phyloP scores from a whole-genome alignment of 2,113 vertebrate genomes.

The Datnioides undecimradiatus region DNA sequence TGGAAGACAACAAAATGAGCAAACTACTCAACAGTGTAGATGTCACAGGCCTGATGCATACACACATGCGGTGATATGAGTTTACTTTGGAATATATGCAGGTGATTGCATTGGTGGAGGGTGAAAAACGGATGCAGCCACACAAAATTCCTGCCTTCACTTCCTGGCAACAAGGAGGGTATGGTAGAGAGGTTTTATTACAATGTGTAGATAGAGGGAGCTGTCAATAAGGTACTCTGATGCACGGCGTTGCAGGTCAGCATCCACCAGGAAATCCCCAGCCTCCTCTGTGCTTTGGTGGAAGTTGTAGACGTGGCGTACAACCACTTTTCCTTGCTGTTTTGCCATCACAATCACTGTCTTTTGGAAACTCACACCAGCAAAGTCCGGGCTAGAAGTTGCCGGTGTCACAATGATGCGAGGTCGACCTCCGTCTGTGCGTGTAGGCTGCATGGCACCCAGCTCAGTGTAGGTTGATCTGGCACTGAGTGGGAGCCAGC shows the following conservation, averaged over 20 bases:
- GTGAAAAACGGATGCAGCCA: constrained; percentile 23
- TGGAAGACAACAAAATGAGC: constrained; percentile 64
- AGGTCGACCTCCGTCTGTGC: constrained; percentile 88
- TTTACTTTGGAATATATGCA: constrained; percentile 56
- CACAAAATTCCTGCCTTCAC: constrained; percentile 74
- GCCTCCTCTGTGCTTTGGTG: constrained; percentile 97
- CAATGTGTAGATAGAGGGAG: constrained; percentile 94
- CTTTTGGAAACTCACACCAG: constrained; percentile 96
- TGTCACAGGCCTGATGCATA: constrained; percentile 44
- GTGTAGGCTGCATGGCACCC: constrained; percentile 87
- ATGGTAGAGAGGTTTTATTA: constrained; percentile 96
- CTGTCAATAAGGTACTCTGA: constrained; percentile 98
- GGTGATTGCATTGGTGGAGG: constrained; percentile 49
- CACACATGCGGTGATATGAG: constrained; percentile 66
- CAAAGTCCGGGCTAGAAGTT: constrained; percentile 91
- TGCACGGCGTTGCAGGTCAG: constrained; percentile 92
- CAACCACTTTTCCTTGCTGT: constrained; percentile 92
- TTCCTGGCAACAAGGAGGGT: constrained; percentile 91
- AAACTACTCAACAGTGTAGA: constrained; percentile 43
- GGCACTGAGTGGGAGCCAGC: constrained; percentile 93
- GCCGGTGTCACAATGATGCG: constrained; percentile 93
- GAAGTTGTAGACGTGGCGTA: constrained; percentile 94
- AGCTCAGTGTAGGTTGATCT: constrained; percentile 89
- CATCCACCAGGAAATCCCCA: constrained; percentile 91
- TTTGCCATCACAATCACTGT: constrained; percentile 91